Base-by-base conservation (phyloP, 2,113 vertebrate species). In the Ondatra zibethicus region DNA sequence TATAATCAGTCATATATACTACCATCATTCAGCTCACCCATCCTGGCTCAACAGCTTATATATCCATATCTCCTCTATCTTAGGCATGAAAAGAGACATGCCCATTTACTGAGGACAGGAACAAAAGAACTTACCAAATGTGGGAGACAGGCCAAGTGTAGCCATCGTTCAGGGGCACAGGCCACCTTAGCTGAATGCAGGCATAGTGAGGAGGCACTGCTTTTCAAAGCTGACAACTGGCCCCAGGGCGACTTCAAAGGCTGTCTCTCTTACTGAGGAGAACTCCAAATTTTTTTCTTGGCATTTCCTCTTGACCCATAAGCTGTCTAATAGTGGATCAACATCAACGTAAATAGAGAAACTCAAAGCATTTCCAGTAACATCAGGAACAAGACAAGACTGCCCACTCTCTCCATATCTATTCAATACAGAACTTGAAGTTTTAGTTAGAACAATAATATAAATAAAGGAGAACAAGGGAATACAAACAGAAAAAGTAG, bases 51-150 rank as follows among this genome's bases (percentile, higher is more conserved):
- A 33, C 11, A 78, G 66, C 52, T 76, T 39, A 7, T 0, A 5
- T 50, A 66, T 36, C 13, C 5, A 3, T 0, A 12, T 8, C 31
- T 14, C 21, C 25, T 29, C 50, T 45, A 50, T 19, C 45, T 31
- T 21, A 7, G 2, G 52, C 58, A 33, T 3, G 23, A 16, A 31
- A 80, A 25, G 1, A 25, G 19, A 19, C 29, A 45, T 0, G 0
- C 21, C 21, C 27, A 12, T 63, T 66, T 84, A 72, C 86, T 66
- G 52, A 91, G 70, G 12, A 23, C 17, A 73, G 6, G 50, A 36
- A 55, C n/a, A 27, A 1, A 58, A 58, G 77, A 78, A 96, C 97
- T 96, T 94, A 98, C 97, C 93, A 45, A 73, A 29, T 0, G 12
- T 75, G n/a, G 97, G 17, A 68, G 92, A 82, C 39, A 97, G 31